Evolutionary conservation across 2,113 vertebrate genomes (phyloP).

Genomic region (Choloepus hoffmanni): DNA sequence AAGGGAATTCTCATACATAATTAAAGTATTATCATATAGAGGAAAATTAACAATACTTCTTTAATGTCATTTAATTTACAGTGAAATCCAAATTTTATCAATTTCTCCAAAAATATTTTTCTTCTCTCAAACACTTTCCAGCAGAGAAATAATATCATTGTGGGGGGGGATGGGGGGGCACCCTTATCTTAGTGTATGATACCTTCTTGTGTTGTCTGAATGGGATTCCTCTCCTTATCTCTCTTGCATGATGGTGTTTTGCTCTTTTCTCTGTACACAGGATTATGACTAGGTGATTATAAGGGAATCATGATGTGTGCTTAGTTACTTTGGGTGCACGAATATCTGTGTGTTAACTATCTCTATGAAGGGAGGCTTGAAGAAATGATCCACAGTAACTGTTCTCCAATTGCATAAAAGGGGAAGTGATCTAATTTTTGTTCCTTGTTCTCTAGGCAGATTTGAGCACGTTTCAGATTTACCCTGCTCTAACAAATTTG

Average conservation of each 20-base stretch:
- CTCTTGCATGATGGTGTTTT: not conserved
- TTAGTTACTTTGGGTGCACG: not conserved
- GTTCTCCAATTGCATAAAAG: not conserved
- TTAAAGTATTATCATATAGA: not conserved
- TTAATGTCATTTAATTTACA: not conserved
- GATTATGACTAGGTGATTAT: not conserved
- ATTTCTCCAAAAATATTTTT: not conserved
- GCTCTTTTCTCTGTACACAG: not conserved
- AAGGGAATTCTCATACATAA: not conserved
- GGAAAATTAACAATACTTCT: not conserved
- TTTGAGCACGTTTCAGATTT: conserved; percentile 71
- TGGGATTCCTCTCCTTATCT: not conserved
- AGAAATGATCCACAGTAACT: not conserved
- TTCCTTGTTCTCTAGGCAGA: conserved; percentile 56
- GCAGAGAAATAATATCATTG: not conserved
- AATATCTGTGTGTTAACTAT: not conserved
- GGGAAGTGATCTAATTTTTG: conserved; percentile 37
- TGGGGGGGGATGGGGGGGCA: not conserved
- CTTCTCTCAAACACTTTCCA: not conserved
- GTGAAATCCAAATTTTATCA: not conserved
- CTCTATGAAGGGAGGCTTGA: not conserved
- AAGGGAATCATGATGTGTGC: not conserved
- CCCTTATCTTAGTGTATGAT: not conserved
- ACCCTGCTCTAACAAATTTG: conserved; percentile 71
- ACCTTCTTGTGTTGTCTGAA: not conserved